Evolutionary conservation across 2,888 invertebrate genomes (phyloP), one percentile per base, ranked within the genome.

Genomic region (Drosophila peninsularis): DNA sequence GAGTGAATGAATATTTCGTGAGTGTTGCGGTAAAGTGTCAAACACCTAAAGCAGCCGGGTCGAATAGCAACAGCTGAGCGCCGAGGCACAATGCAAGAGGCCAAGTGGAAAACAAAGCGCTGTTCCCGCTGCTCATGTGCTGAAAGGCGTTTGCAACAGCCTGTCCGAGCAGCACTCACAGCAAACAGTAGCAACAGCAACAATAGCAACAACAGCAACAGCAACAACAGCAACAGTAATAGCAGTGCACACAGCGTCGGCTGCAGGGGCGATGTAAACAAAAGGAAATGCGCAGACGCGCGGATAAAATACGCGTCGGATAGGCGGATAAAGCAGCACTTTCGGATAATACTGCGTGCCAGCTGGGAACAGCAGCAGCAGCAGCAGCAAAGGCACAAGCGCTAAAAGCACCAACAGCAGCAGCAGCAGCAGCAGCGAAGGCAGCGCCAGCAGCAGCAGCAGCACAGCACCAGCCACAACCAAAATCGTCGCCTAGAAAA

Each of bases 11-110:
- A 55, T 62, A 60, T 63, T 53, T 44, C 45, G 78, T 34, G 57
- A 36, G 54, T 75, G 55, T 64, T 65, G 68, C 65, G 78, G 80
- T 64, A 66, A 83, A 82, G 80, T 78, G 83, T 83, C 88, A 86
- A 78, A 72, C 82, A 83, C 83, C 81, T 78, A 58, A 62, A 37
- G 52, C 24, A 39, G 52, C 63, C 55, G 52, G 37, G 37, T 52
- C 56, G 45, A 42, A 41, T 41, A 52, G 54, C 56, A 64, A 69
- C 69, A 76, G 58, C 75, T 74, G 69, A 62, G 42, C 41, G 42
- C 44, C 13, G 49, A 49, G 41, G 41, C 54, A 39, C 65, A 58
- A 58, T 55, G 72, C 57, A 65, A 41, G 34, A 32, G n/a, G 32
- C 56, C 66, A 49, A 50, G 67, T 53, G 53, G 47, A 42, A 67